Percentiles rank a stretch among this genome's conserved stretches.
These are phyloP conservation scores for Drosophila sproati DNA, from an alignment of 1,140 invertebrate species.

Conservation along the genomic window DNA sequence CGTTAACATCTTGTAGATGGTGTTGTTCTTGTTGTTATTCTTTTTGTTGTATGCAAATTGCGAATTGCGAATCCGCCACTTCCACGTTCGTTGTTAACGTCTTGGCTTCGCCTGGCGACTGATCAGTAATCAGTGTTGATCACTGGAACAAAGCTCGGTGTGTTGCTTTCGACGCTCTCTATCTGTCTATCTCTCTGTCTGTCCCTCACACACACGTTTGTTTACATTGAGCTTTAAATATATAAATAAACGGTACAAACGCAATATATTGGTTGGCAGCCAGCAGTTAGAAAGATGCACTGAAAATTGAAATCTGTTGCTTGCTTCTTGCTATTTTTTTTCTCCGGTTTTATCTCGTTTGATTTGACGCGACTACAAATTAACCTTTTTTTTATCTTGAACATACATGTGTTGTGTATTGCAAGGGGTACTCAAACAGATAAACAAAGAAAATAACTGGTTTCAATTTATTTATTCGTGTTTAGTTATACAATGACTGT, in stretches of 20 bases:
- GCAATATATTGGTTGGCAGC: constrained; percentile 13
- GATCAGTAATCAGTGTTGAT: constrained; percentile 33
- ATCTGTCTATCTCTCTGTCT: neutral
- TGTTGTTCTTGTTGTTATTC: neutral
- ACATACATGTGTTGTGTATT: constrained; percentile 23
- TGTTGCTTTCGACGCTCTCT: neutral
- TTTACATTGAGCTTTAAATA: constrained; percentile 36
- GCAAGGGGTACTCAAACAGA: constrained; percentile 20
- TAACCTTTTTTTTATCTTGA: constrained; percentile 40
- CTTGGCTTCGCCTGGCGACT: constrained; percentile 44
- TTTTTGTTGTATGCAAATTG: constrained; percentile 6
- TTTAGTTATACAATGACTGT: too few species aligned
- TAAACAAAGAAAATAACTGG: neutral
- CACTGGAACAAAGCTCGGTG: constrained; percentile 25
- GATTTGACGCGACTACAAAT: constrained; percentile 40
- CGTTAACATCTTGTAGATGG: constrained; percentile 52
- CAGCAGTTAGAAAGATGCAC: constrained; percentile 33
- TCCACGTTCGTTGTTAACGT: constrained; percentile 20
- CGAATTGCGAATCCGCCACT: constrained; percentile 15
- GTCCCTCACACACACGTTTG: constrained; percentile 11
- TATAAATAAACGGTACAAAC: neutral
- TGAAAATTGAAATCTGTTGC: constrained; percentile 51
- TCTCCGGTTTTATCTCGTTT: constrained; percentile 38
- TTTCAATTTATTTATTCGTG: neutral
- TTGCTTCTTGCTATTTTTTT: neutral